phyloP scores from a whole-genome alignment of 2,888 invertebrate species.

The Netelia virgata region DNA sequence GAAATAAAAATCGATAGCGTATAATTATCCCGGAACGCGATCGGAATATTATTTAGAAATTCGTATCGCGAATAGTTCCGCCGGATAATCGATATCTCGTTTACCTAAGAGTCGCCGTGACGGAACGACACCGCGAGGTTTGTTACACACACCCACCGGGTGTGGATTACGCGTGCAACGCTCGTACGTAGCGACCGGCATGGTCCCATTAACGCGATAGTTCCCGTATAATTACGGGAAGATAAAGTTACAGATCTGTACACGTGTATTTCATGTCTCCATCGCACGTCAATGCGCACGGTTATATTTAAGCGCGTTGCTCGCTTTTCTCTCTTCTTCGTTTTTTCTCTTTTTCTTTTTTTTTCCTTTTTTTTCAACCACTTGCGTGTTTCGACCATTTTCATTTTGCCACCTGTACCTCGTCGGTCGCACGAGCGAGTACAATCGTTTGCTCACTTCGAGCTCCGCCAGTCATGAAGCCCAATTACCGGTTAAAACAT shows the following conservation, averaged over 20 bases:
- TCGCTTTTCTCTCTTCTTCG: too few relatives aligned
- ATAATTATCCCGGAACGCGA: background rate
- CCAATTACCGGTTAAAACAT: background rate
- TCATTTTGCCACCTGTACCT: background rate
- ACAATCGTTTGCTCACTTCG: conserved; percentile 1
- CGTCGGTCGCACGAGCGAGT: background rate
- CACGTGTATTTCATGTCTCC: conserved; percentile 21
- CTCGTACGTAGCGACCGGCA: conserved; percentile 1
- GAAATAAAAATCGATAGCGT: too few relatives aligned
- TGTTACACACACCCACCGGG: conserved; percentile 35
- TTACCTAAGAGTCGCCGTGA: background rate
- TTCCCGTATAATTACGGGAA: conserved; percentile 39
- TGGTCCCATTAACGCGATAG: conserved; percentile 22
- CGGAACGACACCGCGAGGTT: conserved; percentile 26
- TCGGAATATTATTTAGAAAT: background rate
- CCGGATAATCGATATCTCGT: background rate
- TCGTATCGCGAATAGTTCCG: background rate
- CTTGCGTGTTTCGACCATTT: conserved; percentile 39
- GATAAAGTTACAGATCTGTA: conserved; percentile 29
- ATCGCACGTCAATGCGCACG: background rate
- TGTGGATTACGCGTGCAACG: conserved; percentile 34
- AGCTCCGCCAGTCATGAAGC: background rate
- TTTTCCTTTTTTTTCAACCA: background rate
- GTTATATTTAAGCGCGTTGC: background rate
- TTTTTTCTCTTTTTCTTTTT: too few relatives aligned